Conservation (phyloP, 1,140 invertebrate species). For the Papilio polytes region DNA sequence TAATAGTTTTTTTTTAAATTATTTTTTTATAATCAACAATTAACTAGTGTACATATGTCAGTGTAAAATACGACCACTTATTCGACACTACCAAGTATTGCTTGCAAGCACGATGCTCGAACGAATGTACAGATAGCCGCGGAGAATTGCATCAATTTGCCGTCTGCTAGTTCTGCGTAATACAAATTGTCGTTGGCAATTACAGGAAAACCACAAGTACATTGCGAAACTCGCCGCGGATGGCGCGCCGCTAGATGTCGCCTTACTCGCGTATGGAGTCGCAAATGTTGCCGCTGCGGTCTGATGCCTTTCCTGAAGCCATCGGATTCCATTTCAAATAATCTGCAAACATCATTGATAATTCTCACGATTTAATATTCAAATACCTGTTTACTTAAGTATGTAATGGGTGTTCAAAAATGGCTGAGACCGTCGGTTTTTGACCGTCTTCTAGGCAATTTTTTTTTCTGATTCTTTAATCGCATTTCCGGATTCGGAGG, state of each 20-base stretch:
- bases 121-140: not conserved
- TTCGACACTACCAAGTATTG: not conserved
- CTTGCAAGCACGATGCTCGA: not conserved
- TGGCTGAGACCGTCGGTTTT: slow-evolving; percentile 55
- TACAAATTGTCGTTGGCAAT: slow-evolving; percentile 16
- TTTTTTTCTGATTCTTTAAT: too few species aligned
- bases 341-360: not conserved
- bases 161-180: slow-evolving; percentile 11
- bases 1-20: too few species aligned
- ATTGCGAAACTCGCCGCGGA: slow-evolving; percentile 3
- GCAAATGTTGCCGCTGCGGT: not conserved
- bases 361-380: not conserved
- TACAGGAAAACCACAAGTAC: slow-evolving; percentile 11
- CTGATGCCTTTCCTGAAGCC: not conserved
- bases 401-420: slow-evolving; percentile 6
- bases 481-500: not conserved
- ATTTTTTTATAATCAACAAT: too few species aligned
- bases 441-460: too few species aligned
- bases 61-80: not conserved
- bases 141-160: slow-evolving; percentile 30
- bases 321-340: not conserved
- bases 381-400: not conserved
- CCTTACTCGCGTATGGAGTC: not conserved
- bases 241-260: slow-evolving; percentile 12
- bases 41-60: not conserved